A percentile compares a stretch with the other conserved stretches of the same genome.
Evolutionary conservation across 2,113 vertebrate species (phyloP).

Genomic region (Sander lucioperca): DNA sequence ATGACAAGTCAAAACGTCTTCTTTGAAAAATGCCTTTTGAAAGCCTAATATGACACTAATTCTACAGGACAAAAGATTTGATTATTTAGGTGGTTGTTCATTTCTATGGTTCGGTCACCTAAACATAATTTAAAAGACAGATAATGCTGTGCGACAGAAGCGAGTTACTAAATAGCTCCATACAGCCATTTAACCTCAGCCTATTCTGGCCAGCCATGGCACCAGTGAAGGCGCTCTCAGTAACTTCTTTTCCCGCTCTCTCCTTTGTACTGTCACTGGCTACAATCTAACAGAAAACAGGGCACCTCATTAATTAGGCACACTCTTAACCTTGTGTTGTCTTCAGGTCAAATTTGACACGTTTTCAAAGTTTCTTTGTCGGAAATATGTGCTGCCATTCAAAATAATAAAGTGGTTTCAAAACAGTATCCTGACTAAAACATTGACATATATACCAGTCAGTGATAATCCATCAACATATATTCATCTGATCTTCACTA

Average conservation of each 20-base stretch:
- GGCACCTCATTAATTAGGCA: conserved; percentile 44
- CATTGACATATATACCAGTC: no score
- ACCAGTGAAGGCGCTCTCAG: background rate
- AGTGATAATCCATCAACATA: no score
- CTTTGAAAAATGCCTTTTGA: background rate
- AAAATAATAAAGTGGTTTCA: no score
- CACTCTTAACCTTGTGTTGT: background rate
- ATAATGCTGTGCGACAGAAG: background rate
- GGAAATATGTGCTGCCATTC: no score
- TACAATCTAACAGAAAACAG: conserved; percentile 31
- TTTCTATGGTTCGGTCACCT: background rate
- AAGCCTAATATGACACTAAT: background rate
- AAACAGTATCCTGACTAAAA: no score
- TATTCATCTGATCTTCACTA: no score
- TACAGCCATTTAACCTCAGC: conserved; percentile 9
- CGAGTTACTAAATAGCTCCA: conserved; percentile 12
- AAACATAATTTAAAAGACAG: conserved; percentile 4
- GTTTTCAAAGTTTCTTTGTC: no score
- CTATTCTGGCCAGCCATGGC: conserved; percentile 18
- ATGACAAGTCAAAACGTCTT: background rate
- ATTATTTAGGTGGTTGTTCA: background rate
- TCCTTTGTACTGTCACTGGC: conserved; percentile 25
- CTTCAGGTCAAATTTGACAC: no score
- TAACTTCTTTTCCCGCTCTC: conserved; percentile 8
- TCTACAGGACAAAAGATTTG: background rate